Base-by-base conservation (phyloP, 2,113 vertebrate species). In the Brachypodius melanocephalos region DNA sequence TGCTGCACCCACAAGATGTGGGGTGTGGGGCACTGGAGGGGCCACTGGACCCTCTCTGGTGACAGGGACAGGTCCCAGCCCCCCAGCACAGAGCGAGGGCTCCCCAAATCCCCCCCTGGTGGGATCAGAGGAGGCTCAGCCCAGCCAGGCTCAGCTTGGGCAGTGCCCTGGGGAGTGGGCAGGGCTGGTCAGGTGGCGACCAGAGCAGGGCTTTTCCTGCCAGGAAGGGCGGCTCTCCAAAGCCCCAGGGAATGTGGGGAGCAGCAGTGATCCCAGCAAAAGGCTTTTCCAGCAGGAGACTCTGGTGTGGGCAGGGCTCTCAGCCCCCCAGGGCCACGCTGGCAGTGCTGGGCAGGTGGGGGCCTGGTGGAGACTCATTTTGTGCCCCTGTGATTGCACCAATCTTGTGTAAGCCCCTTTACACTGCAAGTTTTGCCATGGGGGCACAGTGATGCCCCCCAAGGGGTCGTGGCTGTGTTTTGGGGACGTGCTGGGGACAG, bases 271-370 rank as follows among this genome's bases (percentile, higher is more conserved):
- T 29, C 38, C 74, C 19, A 10, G 46, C 14, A 58, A 40, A 71
- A 51, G 46, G n/a, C 21, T 77, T 68, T 85, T 61, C 58, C 36
- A 16, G 2, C 0, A 0, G 42, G 61, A 52, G 7, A 2, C 0
- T 2, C 61, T 29, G 38, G 2, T 43, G 11, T 61, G 21, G 68
- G 66, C 57, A 78, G 16, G 28, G 43, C 49, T 29, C 57, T 34
- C 48, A 36, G 42, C 10, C 16, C n/a, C 24, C 29, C 5, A 0
- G 13, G 20, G 7, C 11, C 17, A 0, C 12, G 2, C 2, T 4
- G 11, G 69, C 34, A 43, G 45, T 2, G 1, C 11, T 59, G 59
- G 68, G 69, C 28, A 26, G 46, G 31, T 6, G 25, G 17, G 49
- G 42, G 43, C n/a, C 11, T 21, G 81, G 2, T 12, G 17, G 17